Conservation (phyloP, 2,888 invertebrate species). For the Papilio protenor region DNA sequence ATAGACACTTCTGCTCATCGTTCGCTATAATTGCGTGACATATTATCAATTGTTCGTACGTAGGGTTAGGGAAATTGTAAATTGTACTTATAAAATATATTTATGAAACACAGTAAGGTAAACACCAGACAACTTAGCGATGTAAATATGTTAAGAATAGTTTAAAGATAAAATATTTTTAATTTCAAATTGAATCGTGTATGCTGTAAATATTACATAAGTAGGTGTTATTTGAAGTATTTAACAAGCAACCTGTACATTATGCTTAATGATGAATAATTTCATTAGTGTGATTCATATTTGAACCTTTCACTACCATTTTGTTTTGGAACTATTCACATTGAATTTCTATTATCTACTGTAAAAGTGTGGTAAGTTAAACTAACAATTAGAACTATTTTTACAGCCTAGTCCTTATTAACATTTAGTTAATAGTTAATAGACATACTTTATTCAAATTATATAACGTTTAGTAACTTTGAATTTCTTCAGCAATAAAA, state of each 20-base stretch:
- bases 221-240: constrained; percentile 54
- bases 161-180: constrained; percentile 69
- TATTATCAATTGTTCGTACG: constrained; percentile 66
- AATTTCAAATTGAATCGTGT: constrained; percentile 67
- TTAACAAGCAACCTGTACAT: constrained; percentile 43
- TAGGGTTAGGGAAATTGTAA: constrained; percentile 79
- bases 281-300: constrained; percentile 30
- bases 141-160: constrained; percentile 80
- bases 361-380: constrained; percentile 58
- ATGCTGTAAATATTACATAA: constrained; percentile 73
- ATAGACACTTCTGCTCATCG: constrained; percentile 58
- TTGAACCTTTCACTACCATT: constrained; percentile 22
- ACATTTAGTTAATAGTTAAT: constrained; percentile 74
- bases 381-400: constrained; percentile 74
- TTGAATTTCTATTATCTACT: constrained; percentile 21
- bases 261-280: constrained; percentile 42
- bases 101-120: constrained; percentile 83
- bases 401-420: constrained; percentile 80
- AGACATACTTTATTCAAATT: constrained; percentile 72
- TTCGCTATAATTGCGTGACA: constrained; percentile 72
- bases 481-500: constrained; percentile 83
- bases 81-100: constrained; percentile 79
- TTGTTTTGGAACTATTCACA: constrained; percentile 9
- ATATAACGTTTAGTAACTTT: constrained; percentile 70
- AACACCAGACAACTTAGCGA: constrained; percentile 81